phyloP scores from a whole-genome alignment of 2,113 vertebrate genomes.

The Zeus faber region DNA sequence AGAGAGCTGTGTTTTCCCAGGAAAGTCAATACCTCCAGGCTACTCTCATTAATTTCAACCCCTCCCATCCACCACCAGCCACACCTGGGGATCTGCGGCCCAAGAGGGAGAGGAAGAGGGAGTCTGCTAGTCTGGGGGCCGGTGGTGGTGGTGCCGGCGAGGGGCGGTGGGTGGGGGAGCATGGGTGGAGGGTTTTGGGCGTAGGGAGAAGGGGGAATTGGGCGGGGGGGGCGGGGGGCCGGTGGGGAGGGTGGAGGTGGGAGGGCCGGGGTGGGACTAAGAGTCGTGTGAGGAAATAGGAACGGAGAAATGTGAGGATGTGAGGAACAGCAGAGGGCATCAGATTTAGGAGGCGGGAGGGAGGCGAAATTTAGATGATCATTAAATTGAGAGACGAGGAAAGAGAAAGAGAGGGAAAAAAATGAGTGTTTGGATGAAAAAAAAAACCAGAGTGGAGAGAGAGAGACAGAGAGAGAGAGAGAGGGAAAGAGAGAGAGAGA shows the following conservation, averaged over 20 bases:
- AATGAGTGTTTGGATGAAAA: slow-evolving; percentile 13
- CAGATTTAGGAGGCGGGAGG: neutral
- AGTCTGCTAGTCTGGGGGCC: slow-evolving; percentile 10
- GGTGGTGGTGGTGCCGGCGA: too few species aligned
- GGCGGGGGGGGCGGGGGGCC: neutral
- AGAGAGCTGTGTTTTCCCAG: slow-evolving; percentile 76
- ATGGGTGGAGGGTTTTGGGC: too few species aligned
- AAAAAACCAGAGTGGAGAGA: slow-evolving; percentile 13
- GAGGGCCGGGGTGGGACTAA: neutral
- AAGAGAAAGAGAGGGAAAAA: slow-evolving; percentile 1
- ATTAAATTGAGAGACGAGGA: neutral
- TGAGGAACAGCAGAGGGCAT: neutral
- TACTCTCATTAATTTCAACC: slow-evolving; percentile 67
- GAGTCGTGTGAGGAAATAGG: neutral
- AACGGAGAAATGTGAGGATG: neutral
- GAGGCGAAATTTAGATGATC: neutral
- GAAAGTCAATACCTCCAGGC: slow-evolving; percentile 74
- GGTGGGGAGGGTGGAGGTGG: neutral
- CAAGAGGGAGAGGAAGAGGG: slow-evolving; percentile 16
- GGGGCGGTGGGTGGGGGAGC: neutral
- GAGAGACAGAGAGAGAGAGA: neutral
- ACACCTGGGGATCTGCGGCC: slow-evolving; percentile 53
- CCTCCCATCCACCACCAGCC: slow-evolving; percentile 21
- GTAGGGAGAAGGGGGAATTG: neutral
- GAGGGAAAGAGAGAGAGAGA: neutral